Percentiles rank a stretch among this genome's conserved stretches.
phyloP scores from a whole-genome alignment of 2,888 invertebrate genomes.

The Rhagonycha lutea region DNA sequence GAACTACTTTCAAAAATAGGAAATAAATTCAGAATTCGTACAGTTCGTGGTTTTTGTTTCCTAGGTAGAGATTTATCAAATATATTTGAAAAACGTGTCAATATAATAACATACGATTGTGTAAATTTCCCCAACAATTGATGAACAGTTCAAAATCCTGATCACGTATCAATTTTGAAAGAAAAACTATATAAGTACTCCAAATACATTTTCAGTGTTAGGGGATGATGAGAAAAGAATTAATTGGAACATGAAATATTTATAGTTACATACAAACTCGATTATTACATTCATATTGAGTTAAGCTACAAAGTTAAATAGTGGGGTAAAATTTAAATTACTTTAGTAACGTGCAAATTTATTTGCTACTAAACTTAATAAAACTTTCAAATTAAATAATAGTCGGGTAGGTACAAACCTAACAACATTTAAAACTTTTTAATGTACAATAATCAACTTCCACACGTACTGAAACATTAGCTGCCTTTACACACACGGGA shows the following conservation, averaged over 20 bases:
- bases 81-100: not conserved
- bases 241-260: not conserved
- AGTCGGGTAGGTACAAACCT: not conserved
- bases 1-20: constrained; percentile 12
- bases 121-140: not conserved
- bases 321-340: not conserved
- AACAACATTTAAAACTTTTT: not conserved
- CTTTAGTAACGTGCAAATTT: not conserved
- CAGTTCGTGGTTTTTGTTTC: not conserved
- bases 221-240: not conserved
- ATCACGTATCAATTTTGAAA: not conserved
- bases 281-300: not conserved
- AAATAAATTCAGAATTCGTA: constrained; percentile 20
- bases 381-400: not conserved
- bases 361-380: not conserved
- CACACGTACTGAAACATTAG: not conserved
- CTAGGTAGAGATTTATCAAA: not conserved
- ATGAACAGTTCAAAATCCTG: not conserved
- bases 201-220: not conserved
- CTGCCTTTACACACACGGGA: no score
- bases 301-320: not conserved
- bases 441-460: not conserved
- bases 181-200: not conserved
- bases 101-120: not conserved
- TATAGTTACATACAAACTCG: not conserved